phyloP scores from a whole-genome alignment of 2,113 vertebrate genomes.

The Xenus cinereus region DNA sequence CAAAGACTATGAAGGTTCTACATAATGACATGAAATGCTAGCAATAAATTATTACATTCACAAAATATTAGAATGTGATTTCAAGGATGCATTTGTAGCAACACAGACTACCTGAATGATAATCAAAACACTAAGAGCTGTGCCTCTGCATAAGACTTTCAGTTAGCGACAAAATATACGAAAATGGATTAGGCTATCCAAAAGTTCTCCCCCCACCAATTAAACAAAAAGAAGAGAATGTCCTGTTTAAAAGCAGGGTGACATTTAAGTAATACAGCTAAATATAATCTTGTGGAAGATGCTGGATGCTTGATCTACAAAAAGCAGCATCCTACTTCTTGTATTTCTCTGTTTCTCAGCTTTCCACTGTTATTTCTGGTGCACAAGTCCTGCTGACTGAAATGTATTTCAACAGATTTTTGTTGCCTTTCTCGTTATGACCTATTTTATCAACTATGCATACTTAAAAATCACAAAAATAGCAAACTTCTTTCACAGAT shows the following conservation, averaged over 20 bases:
- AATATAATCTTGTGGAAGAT: conserved; percentile 13
- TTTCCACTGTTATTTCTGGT: not conserved
- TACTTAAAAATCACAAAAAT: not conserved
- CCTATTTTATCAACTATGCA: not conserved
- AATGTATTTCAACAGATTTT: not conserved
- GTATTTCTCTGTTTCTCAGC: not conserved
- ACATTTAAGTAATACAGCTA: not conserved
- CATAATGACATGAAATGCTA: not conserved
- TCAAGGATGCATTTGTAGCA: not conserved
- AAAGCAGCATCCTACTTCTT: not conserved
- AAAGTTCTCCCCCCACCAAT: not conserved
- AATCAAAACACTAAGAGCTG: not conserved
- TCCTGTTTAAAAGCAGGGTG: not conserved
- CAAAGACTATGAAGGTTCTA: not conserved
- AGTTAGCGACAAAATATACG: not conserved
- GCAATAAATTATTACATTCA: not conserved
- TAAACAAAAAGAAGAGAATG: not conserved
- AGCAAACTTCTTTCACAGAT: not conserved
- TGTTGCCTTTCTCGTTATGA: not conserved
- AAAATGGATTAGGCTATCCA: not conserved
- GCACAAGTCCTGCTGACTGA: not conserved
- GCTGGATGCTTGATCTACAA: not conserved
- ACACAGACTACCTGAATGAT: not conserved
- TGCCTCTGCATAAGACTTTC: not conserved
- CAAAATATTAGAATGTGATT: not conserved